Percentiles rank a stretch among this genome's conserved stretches.
phyloP scores from a whole-genome alignment of 2,888 invertebrate species.

The Camptogramma bilineatum region DNA sequence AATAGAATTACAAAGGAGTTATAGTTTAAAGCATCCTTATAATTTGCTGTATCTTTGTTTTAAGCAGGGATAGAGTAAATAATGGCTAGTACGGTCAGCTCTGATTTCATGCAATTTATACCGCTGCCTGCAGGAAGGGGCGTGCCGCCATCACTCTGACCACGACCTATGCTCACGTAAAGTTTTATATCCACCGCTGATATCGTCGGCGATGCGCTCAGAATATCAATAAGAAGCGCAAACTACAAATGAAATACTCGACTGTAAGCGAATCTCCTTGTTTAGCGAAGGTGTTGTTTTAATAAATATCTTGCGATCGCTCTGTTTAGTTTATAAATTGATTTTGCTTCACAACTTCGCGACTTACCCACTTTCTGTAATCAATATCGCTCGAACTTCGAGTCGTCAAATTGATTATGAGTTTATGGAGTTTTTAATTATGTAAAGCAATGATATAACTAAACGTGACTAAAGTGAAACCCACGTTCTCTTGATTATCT shows the following conservation, averaged over 20 bases:
- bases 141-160: constrained; percentile 50
- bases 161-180: constrained; percentile 54
- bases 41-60: constrained; percentile 20
- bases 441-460: constrained; percentile 28
- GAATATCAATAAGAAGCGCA: constrained; percentile 73
- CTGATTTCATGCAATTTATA: constrained; percentile 29
- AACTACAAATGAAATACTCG: constrained; percentile 70
- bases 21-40: constrained; percentile 13
- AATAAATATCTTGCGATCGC: constrained; percentile 50
- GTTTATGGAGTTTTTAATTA: constrained; percentile 36
- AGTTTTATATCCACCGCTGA: constrained; percentile 73
- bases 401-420: constrained; percentile 25
- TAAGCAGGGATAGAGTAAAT: constrained; percentile 14
- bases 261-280: constrained; percentile 57
- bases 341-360: constrained; percentile 43
- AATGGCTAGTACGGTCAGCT: constrained; percentile 11
- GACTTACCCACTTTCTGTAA: constrained; percentile 39
- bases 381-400: constrained; percentile 38
- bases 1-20: constrained; percentile 6
- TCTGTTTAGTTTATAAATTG: constrained; percentile 48
- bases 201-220: constrained; percentile 64
- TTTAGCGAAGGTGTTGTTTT: constrained; percentile 57
- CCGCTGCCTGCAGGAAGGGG: constrained; percentile 32
- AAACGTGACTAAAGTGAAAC: constrained; percentile 42
- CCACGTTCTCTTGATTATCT: constrained; percentile 65